Evolutionary conservation across 2,888 invertebrate genomes (phyloP).

Genomic region (Stenolophus ochropezus): DNA sequence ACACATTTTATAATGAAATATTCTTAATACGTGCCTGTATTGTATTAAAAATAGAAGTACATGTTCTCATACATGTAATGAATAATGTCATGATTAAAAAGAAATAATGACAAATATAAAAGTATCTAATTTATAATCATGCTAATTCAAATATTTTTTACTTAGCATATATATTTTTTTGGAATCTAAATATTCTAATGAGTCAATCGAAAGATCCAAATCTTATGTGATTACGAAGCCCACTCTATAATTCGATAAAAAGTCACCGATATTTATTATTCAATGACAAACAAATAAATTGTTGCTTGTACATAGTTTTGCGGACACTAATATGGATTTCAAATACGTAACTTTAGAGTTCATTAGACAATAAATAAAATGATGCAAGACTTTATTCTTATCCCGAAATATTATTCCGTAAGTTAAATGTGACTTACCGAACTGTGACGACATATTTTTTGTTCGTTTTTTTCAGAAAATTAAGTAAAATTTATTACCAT

Average conservation of each 20-base stretch:
- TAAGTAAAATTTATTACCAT: slow-evolving; percentile 36
- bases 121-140: slow-evolving; percentile 6
- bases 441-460: slow-evolving; percentile 6
- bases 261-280: slow-evolving; percentile 40
- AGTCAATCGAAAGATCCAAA: slow-evolving; percentile 28
- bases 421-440: slow-evolving; percentile 27
- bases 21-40: not conserved
- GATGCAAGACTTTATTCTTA: slow-evolving; percentile 29
- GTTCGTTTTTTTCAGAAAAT: not conserved
- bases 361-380: slow-evolving; percentile 22
- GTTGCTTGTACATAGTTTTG: slow-evolving; percentile 3
- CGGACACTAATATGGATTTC: slow-evolving; percentile 15
- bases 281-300: slow-evolving; percentile 43
- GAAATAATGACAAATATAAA: not conserved
- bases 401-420: not conserved
- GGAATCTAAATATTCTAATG: slow-evolving; percentile 24
- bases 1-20: not conserved
- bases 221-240: not conserved
- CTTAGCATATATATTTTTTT: slow-evolving; percentile 4
- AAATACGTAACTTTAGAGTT: slow-evolving; percentile 3
- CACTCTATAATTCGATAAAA: slow-evolving; percentile 14
- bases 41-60: not conserved
- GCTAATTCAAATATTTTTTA: slow-evolving; percentile 12
- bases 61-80: not conserved
- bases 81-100: slow-evolving; percentile 10